Base-by-base conservation (phyloP, 2,888 invertebrate genomes). In the Agrotis ipsilon region DNA sequence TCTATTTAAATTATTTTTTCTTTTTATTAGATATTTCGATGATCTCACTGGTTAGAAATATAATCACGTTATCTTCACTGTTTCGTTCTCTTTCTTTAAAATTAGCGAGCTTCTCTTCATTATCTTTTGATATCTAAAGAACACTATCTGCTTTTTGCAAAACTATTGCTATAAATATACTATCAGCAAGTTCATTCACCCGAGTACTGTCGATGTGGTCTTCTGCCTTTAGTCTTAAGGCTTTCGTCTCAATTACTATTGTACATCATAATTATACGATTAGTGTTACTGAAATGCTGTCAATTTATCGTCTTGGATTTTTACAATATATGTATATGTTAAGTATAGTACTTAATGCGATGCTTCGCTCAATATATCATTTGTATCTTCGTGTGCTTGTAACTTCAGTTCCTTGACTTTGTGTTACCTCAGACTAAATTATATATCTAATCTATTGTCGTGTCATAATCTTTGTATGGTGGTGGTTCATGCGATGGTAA, bases 221-320 rank as follows among this genome's bases (percentile, higher is more conserved):
- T 88, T 91, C 90, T 91, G 91, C 92, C 90, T 90, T 84, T 92
- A 91, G 90, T 78, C 77, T 61, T 91, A 92, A 93, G 92, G 93
- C 94, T 94, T 85, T 94, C 79, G 88, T 93, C 92, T 94, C 94
- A 93, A 94, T 93, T 93, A 94, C 82, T 92, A 92, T 87, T 89
- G 89, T 88, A 87, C 85, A 90, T 82, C 90, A 90, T 89, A 90
- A 90, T 76, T 91, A 91, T 90, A 91, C 90, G 89, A 92, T 89
- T 94, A 94, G 91, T 91, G 73, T 92, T 87, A 94, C 88, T 91
- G 90, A 91, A 95, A 94, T 91, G 92, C 95, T 94, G 96, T 96
- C 96, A 96, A 96, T 95, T 96, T 93, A 87, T 92, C 92, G 92
- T 94, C 93, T 94, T 92, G 92, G 86, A 91, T 87, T 92, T 93